Evolutionary conservation across 2,888 invertebrate genomes (phyloP), one percentile per base, ranked within the genome.

Genomic region (Athetis lepigone): DNA sequence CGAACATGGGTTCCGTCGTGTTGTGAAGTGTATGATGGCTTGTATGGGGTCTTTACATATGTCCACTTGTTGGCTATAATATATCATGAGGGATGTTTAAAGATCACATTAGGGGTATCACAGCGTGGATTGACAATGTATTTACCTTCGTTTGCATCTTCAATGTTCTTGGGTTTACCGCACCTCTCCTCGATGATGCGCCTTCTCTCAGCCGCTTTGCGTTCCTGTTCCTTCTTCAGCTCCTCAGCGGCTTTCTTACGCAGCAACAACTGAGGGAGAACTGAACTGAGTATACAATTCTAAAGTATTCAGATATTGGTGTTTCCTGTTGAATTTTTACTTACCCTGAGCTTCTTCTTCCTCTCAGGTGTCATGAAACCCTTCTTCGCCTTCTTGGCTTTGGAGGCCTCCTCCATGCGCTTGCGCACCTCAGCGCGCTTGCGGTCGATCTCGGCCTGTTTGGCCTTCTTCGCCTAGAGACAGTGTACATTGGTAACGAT

Each of bases 221-320:
- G 97, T 96, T 99, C 98, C 95, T 99, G 99, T 96, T 99, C 99
- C 95, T 99, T 99, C 96, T 99, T 99, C 96, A 99, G 96, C 95
- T 99, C 99, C 95, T 99, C 99, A 85, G 99, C 99, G 93, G 99
- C 99, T 96, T 99, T 99, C 96, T 99, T 99, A 97, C 99, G 99
- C 96, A 99, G 97, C 96, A 99, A 96, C 96, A 99, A 97, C 99
- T 99, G 87, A 86, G 72, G 57, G 19, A 16, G 7, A 21, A 55
- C n/a, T 11, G 29, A 54, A 47, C 27, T 75, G 7, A 67, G 49
- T 39, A 49, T 21, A 39, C 4, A 36, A 25, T 51, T 40, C 11
- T 5, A 21, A 8, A 33, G 2, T 16, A 9, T 42, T 39, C 0
- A 6, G 19, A 37, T 27, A 37, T 25, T 19, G 2, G 0, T 13